Evolutionary conservation across 2,888 invertebrate species (phyloP), one percentile per base, ranked within the genome.

Genomic region (Hemistola chrysoprasaria): DNA sequence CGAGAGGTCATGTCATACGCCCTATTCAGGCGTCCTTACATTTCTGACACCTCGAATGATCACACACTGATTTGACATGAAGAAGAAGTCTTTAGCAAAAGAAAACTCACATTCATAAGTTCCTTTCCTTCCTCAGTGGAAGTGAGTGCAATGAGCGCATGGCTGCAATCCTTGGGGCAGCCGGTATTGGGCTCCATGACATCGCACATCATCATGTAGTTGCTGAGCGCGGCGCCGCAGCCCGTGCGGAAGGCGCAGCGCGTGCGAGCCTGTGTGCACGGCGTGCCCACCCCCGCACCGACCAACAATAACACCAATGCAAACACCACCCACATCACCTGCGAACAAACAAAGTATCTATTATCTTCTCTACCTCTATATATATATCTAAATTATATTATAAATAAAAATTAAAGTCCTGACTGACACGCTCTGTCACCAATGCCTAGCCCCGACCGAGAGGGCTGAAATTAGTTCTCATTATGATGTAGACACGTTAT

Each of bases 111-210:
- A 69, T 91, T 92, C 92, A 94, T 93, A 8, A 96, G 90, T 48
- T 92, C 92, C 64, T 94, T 92, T 34, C 95, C 95, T 69, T 95
- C 94, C 34, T 93, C 93, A 0, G 95, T 95, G 11, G 95, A 93
- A 0, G 93, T 94, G 26, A 96, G 90, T 0, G 95, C 94, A 26
- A 95, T 94, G 23, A 96, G 90, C 0, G 95, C 94, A 65, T 94
- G 92, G 59, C 93, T 92, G 72, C 96, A 96, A 33, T 90, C 86
- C 61, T 93, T 92, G 0, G 94, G 93, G 67, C 96, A 96, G 48
- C 71, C 68, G 56, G 62, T 84, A 59, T 73, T 89, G 22, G 81
- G 90, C 16, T 92, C 91, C 28, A 92, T 90, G 22, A 95, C 91
- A 5, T 92, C 92, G 69, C 96, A 96, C 58, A 92, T 92, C 49